Base-by-base conservation (phyloP, 2,797 vertebrate species). In the Fistularia commersonii region DNA sequence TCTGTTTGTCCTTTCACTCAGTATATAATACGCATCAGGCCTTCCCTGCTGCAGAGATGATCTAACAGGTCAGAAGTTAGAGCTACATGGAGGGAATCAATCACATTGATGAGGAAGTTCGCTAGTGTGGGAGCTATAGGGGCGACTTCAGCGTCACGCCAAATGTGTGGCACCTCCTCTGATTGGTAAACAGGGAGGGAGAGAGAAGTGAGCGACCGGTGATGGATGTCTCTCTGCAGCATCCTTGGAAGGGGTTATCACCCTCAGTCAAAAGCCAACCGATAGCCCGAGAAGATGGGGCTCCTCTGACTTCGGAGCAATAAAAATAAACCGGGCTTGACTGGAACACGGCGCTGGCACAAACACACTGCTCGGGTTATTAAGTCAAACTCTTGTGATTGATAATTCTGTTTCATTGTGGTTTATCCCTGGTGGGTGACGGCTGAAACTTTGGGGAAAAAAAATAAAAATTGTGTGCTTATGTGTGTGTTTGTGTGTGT, bases 351-450 rank as follows among this genome's bases (percentile, higher is more conserved):
- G 14, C 6, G 11, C 7, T 34, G 44, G 36, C 35, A 41, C 59
- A 61, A 39, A 69, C 49, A 57, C n/a, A 38, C 39, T 15, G 55
- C 49, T 48, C 48, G 60, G 55, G 51, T 51, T 57, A 63, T 63
- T 66, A 45, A 59, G 51, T 56, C 48, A 51, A 64, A 9, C 57
- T 35, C 35, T 34, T 11, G 13, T 57, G 64, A 73, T 54, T 32
- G 69, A 73, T 61, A 23, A 23, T 23, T 23, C 4, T 23, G 23
- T 23, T 23, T 23, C 23, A 23, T 23, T 23, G 23, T 23, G 23
- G 23, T 23, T 23, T 4, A 23, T 23, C 23, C 23, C 23, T 23
- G 23, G 23, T 23, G 23, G 23, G 23, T 4, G 23, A 23, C 23
- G 23, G 23, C 23, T 23, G 23, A 23, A 23, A 23, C 23, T 23